phyloP scores from a whole-genome alignment of 2,797 vertebrate genomes.

The Chromobotia macracanthus region DNA sequence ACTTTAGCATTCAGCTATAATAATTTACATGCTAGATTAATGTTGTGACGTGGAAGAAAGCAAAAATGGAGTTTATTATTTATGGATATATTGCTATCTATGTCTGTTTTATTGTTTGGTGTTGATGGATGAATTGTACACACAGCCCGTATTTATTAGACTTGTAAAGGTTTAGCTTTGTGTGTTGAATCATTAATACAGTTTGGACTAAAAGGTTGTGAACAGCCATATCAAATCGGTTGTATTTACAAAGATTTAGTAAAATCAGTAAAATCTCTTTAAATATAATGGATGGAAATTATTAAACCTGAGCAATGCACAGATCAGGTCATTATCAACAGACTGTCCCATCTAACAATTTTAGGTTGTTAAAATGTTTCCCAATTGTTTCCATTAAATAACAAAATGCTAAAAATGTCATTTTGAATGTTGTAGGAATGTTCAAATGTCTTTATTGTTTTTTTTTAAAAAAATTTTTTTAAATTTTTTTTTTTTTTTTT shows the following conservation, averaged over 20 bases:
- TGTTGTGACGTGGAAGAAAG: slow-evolving; percentile 36
- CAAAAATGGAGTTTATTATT: slow-evolving; percentile 10
- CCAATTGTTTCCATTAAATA: too few relatives aligned
- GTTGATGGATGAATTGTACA: background rate
- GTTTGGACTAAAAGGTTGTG: slow-evolving; percentile 14
- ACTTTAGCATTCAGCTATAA: slow-evolving; percentile 35
- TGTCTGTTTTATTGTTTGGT: slow-evolving; percentile 18
- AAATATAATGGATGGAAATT: background rate
- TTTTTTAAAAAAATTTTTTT: too few relatives aligned
- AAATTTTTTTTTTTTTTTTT: too few relatives aligned
- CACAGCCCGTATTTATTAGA: slow-evolving; percentile 10
- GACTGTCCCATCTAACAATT: too few relatives aligned
- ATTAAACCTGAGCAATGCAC: background rate
- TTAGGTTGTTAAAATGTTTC: too few relatives aligned
- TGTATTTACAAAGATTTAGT: background rate
- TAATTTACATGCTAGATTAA: slow-evolving; percentile 36
- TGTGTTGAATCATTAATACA: slow-evolving; percentile 33
- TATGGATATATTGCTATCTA: slow-evolving; percentile 29
- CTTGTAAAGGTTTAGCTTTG: slow-evolving; percentile 13
- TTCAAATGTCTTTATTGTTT: too few relatives aligned
- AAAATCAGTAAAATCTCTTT: too few relatives aligned
- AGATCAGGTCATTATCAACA: background rate
- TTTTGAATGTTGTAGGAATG: too few relatives aligned
- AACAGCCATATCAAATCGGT: background rate
- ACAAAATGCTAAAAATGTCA: too few relatives aligned